Percentiles rank a stretch among this genome's conserved stretches.
Conservation (phyloP, 1,140 invertebrate species). For the Cydia splendana region DNA sequence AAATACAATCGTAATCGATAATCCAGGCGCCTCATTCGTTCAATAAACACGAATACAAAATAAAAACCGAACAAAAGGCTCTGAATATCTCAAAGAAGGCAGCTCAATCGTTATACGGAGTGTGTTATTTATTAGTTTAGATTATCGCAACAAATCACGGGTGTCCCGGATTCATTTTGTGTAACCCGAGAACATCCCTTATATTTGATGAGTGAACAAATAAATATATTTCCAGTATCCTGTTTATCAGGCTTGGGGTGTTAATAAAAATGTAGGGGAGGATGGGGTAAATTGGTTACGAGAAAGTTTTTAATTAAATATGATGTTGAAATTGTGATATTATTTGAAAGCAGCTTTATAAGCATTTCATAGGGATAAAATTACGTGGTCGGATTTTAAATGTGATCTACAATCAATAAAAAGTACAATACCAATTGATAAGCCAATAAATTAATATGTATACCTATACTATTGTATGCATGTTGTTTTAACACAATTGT, state of each 20-base stretch:
- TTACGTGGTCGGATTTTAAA: too few relatives aligned
- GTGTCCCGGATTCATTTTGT: constrained; percentile 69
- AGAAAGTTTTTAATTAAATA: neutral
- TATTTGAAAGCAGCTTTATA: neutral
- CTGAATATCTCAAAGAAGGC: constrained; percentile 61
- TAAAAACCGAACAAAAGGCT: constrained; percentile 37
- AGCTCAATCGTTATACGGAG: constrained; percentile 70
- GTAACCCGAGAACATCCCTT: constrained; percentile 76
- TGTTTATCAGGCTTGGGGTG: constrained; percentile 74
- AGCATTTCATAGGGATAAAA: too few relatives aligned
- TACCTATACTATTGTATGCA: too few relatives aligned
- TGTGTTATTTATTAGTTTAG: constrained; percentile 75
- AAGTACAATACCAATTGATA: too few relatives aligned
- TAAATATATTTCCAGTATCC: constrained; percentile 79
- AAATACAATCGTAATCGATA: neutral
- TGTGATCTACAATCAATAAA: too few relatives aligned
- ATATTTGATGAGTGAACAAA: constrained; percentile 78
- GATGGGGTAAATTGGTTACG: constrained; percentile 38
- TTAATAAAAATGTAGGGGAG: constrained; percentile 78
- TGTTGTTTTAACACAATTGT: too few relatives aligned
- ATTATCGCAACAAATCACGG: constrained; percentile 78
- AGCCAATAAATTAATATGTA: too few relatives aligned
- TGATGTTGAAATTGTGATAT: neutral
- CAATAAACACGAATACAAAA: constrained; percentile 35
- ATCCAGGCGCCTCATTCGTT: constrained; percentile 19